phyloP scores from a whole-genome alignment of 1,140 invertebrate species.

The Calosoma granatense region DNA sequence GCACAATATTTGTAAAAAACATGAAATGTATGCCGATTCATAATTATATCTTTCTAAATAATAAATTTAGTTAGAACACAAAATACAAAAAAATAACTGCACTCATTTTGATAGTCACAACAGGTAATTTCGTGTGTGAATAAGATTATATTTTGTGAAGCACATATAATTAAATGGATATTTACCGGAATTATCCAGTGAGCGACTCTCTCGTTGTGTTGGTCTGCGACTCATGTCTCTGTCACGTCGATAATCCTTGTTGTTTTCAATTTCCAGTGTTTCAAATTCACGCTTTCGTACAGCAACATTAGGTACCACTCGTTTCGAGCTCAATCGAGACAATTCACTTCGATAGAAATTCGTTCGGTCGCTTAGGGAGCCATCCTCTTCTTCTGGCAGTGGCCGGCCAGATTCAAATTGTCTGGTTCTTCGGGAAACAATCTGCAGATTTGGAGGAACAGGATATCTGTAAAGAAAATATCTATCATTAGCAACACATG shows the following conservation, averaged over 20 bases:
- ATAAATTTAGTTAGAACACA: neutral
- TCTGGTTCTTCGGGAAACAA: slow-evolving; percentile 58
- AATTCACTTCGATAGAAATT: slow-evolving; percentile 62
- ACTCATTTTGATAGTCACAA: no score
- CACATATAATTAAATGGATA: no score
- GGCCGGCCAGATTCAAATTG: slow-evolving; percentile 57
- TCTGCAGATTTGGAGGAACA: slow-evolving; percentile 44
- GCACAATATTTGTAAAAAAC: no score
- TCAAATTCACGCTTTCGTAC: slow-evolving; percentile 66
- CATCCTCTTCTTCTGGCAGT: slow-evolving; percentile 39
- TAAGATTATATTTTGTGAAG: no score
- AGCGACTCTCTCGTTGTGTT: slow-evolving; percentile 31
- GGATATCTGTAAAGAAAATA: slow-evolving; percentile 41
- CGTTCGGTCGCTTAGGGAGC: slow-evolving; percentile 44
- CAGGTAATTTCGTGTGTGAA: no score
- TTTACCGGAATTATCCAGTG: slow-evolving; percentile 36
- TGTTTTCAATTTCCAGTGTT: slow-evolving; percentile 36
- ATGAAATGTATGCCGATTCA: no score
- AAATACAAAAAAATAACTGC: no score
- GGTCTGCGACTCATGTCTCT: slow-evolving; percentile 10
- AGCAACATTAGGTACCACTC: slow-evolving; percentile 62
- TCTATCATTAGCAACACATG: no score
- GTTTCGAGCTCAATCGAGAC: slow-evolving; percentile 55
- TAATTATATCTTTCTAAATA: neutral
- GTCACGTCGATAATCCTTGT: slow-evolving; percentile 22